Conservation (phyloP, 1,140 invertebrate genomes). For the Radopholus similis region DNA sequence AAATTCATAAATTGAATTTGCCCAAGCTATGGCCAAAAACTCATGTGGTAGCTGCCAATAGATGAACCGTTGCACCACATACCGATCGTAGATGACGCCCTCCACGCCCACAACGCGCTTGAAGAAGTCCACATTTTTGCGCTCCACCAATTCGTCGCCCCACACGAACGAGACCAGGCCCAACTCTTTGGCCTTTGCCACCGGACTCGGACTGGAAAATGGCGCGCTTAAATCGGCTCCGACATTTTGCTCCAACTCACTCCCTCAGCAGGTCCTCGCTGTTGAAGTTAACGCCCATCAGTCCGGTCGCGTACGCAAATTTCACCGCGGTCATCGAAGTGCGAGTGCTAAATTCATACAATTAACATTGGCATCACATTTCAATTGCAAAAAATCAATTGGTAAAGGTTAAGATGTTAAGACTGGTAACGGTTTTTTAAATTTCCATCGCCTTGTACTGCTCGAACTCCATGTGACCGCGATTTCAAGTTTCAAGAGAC, state of each 20-base stretch:
- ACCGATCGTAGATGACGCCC: slow-evolving; percentile 57
- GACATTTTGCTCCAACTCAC: neutral
- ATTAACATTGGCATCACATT: too few species aligned
- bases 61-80: neutral
- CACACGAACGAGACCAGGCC: slow-evolving; percentile 56
- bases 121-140: slow-evolving; percentile 55
- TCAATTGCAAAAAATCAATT: too few species aligned
- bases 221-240: neutral
- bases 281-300: slow-evolving; percentile 58
- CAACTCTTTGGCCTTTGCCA: slow-evolving; percentile 50
- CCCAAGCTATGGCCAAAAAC: neutral
- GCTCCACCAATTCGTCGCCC: slow-evolving; percentile 57
- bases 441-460: too few species aligned
- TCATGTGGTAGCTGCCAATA: neutral
- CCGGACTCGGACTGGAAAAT: slow-evolving; percentile 8
- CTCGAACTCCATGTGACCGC: too few species aligned
- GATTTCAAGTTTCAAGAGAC: too few species aligned
- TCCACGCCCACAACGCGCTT: slow-evolving; percentile 54
- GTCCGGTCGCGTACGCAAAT: slow-evolving; percentile 44
- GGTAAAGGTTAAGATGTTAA: too few species aligned
- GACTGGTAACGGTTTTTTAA: too few species aligned
- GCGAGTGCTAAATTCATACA: too few species aligned
- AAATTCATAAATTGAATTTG: neutral
- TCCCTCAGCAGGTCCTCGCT: slow-evolving; percentile 49
- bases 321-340: slow-evolving; percentile 52